A percentile compares a stretch with the other conserved stretches of the same genome.
phyloP scores from a whole-genome alignment of 2,113 vertebrate genomes.

The Hippocampus comes region DNA sequence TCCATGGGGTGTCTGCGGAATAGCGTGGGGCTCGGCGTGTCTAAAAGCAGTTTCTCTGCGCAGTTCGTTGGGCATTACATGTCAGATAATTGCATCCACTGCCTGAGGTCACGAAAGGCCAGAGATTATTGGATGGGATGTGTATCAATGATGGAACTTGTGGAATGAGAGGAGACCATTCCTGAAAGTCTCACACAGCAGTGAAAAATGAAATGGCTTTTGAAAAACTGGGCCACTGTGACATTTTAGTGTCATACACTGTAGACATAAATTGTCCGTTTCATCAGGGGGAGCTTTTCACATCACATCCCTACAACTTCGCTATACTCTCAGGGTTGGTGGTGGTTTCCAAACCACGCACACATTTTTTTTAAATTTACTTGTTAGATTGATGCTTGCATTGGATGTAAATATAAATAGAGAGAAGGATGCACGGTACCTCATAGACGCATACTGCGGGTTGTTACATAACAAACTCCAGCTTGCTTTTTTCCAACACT shows the following conservation, averaged over 20 bases:
- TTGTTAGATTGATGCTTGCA: neutral
- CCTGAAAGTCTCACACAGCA: slow-evolving; percentile 50
- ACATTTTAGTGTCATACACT: slow-evolving; percentile 46
- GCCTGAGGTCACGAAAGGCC: slow-evolving; percentile 57
- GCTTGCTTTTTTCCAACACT: neutral
- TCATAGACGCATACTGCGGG: neutral
- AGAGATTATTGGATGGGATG: slow-evolving; percentile 43
- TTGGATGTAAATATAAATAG: neutral
- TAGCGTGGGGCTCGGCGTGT: slow-evolving; percentile 1
- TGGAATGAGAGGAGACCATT: slow-evolving; percentile 57
- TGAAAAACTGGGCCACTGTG: slow-evolving; percentile 50
- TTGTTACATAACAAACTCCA: neutral
- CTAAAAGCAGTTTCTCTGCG: slow-evolving; percentile 40
- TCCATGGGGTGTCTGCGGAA: slow-evolving; percentile 14
- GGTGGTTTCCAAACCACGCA: neutral
- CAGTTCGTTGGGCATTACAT: slow-evolving; percentile 46
- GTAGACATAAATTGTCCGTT: slow-evolving; percentile 43
- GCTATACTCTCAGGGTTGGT: neutral
- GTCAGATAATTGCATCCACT: slow-evolving; percentile 61
- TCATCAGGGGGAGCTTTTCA: slow-evolving; percentile 22
- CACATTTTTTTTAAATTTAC: neutral
- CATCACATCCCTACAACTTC: neutral
- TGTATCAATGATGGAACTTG: slow-evolving; percentile 50
- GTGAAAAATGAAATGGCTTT: slow-evolving; percentile 63
- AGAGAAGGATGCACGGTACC: neutral